Evolutionary conservation across 1,140 invertebrate genomes (phyloP), one percentile per base, ranked within the genome.

Genomic region (Pseudomyrmex concolor): DNA sequence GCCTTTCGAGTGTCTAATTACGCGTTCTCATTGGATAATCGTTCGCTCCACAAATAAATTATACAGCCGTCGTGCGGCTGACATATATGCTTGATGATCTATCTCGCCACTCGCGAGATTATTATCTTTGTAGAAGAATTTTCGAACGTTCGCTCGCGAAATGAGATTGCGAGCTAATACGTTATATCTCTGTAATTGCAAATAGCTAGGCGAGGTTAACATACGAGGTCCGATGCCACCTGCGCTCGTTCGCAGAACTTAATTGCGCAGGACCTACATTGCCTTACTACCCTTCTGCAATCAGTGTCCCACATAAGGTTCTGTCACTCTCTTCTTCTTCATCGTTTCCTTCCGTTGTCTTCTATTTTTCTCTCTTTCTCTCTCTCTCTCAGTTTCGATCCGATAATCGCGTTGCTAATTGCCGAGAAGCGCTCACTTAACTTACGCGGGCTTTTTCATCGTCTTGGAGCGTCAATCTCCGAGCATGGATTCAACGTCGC

Each of bases 161-260:
- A 82, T 68, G 68, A 34, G 34, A 82, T 54, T 64, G 48, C 17
- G n/a, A 48, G 59, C 45, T 64, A 68, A 70, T 67, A 63, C 51
- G 64, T 60, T 66, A 82, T 60, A 59, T 55, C 22, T 87, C 4
- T 34, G 34, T 34, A 87, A 87, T 81, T 43, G 57, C 25, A 43
- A 84, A 43, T 57, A 76, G 66, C 62, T 82, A 64, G 48, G 51
- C 55, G 57, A 83, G 66, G 17, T 73, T 73, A 59, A 85, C 68
- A 59, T 72, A 78, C 84, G 25, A 34, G 5, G 62, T 54, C 62
- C 59, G 48, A 72, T 63, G 54, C 63, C 87, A 89, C 84, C 87
- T 89, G 87, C 59, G 2, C 51, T 25, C 19, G 87, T 89, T 89
- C 87, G 84, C 87, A 88, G 74, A 77, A 84, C 80, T 74, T 85